phyloP scores from a whole-genome alignment of 1,140 invertebrate species.

The Pseudomyrmex dendroicus region DNA sequence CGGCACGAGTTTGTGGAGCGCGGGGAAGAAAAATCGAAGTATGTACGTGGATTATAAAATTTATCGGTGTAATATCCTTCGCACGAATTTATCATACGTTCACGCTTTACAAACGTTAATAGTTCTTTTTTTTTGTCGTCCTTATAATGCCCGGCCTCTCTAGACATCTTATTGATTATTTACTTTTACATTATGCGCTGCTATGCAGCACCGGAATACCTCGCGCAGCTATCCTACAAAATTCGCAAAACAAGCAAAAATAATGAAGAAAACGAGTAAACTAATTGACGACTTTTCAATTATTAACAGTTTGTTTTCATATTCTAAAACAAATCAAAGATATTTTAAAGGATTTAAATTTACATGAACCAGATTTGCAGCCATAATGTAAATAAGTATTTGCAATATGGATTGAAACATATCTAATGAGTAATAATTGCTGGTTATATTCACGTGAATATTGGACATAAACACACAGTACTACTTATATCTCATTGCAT shows the following conservation, averaged over 20 bases:
- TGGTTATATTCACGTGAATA: constrained; percentile 84
- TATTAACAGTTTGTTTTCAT: constrained; percentile 50
- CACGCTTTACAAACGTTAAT: constrained; percentile 57
- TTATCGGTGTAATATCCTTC: constrained; percentile 53
- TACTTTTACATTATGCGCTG: constrained; percentile 77
- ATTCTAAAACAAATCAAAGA: constrained; percentile 62
- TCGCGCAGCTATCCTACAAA: constrained; percentile 74
- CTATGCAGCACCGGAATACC: constrained; percentile 77
- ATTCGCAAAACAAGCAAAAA: constrained; percentile 58
- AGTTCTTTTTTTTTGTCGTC: constrained; percentile 42
- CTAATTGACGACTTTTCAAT: constrained; percentile 36
- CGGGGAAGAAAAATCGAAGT: constrained; percentile 48
- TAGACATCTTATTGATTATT: constrained; percentile 78
- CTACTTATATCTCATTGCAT: constrained; percentile 85
- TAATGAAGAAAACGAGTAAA: constrained; percentile 61
- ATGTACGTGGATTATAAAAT: constrained; percentile 56
- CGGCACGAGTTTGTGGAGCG: constrained; percentile 35
- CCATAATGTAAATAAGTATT: constrained; percentile 78
- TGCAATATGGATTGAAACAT: constrained; percentile 83
- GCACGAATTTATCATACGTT: constrained; percentile 41
- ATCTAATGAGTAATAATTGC: constrained; percentile 85
- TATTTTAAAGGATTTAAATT: constrained; percentile 60
- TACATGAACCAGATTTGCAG: constrained; percentile 50
- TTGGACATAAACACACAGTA: constrained; percentile 86
- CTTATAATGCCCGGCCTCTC: constrained; percentile 78